A percentile compares a stretch with the other conserved stretches of the same genome.
Conservation (phyloP, 2,888 invertebrate species). For the Ichneumoninae sp. region DNA sequence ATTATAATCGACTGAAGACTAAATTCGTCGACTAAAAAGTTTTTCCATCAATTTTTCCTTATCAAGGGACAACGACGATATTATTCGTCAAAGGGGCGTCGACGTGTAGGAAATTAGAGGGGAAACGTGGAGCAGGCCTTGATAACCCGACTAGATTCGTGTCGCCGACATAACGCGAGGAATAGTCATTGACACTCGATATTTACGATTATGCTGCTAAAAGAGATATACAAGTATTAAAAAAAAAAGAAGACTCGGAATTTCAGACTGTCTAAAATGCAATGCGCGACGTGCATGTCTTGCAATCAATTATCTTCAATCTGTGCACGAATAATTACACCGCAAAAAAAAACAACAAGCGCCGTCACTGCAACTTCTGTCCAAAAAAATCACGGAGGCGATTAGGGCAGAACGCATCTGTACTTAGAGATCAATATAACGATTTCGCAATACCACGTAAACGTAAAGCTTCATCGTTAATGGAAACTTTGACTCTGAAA, state of each 20-base stretch:
- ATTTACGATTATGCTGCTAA: slow-evolving; percentile 29
- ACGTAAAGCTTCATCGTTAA: neutral
- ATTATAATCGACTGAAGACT: slow-evolving; percentile 14
- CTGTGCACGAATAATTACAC: slow-evolving; percentile 39
- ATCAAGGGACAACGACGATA: slow-evolving; percentile 1
- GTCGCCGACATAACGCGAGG: neutral
- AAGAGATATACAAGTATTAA: slow-evolving; percentile 2
- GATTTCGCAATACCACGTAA: slow-evolving; percentile 32
- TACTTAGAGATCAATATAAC: slow-evolving; percentile 20
- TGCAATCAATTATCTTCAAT: slow-evolving; percentile 34
- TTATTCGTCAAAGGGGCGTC: neutral
- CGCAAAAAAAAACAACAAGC: neutral
- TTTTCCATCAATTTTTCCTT: slow-evolving; percentile 32
- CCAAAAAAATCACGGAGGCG: neutral
- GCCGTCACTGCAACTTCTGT: neutral
- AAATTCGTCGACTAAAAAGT: slow-evolving; percentile 20
- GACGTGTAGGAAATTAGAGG: neutral
- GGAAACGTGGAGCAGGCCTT: neutral
- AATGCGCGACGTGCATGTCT: neutral
- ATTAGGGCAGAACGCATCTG: neutral
- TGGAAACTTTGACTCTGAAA: neutral
- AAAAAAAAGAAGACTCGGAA: neutral
- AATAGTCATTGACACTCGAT: neutral
- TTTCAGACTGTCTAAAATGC: slow-evolving; percentile 12
- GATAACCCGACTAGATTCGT: neutral